Conservation (phyloP, 1,140 invertebrate genomes). For the Lithobius niger region DNA sequence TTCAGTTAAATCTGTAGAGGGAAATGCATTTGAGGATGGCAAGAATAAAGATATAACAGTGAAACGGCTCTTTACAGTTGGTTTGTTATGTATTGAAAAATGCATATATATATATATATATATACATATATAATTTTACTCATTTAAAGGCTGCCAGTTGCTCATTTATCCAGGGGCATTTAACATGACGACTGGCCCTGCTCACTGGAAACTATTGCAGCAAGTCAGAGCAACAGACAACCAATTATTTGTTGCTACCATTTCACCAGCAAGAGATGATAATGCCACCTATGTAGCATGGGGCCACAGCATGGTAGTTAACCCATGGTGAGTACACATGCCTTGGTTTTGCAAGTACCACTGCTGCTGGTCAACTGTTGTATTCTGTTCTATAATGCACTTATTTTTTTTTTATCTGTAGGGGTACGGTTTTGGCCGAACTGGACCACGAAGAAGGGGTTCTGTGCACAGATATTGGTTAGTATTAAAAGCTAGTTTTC, state of each 20-base stretch:
- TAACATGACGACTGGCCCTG: slow-evolving; percentile 86
- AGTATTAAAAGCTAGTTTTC: no score
- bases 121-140: neutral
- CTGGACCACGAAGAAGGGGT: slow-evolving; percentile 54
- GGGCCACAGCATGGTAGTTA: slow-evolving; percentile 71
- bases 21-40: no score
- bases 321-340: slow-evolving; percentile 64
- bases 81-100: no score
- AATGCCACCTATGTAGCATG: slow-evolving; percentile 66
- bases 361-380: no score
- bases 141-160: slow-evolving; percentile 66
- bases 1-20: no score
- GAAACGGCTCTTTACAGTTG: no score
- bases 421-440: slow-evolving; percentile 53
- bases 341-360: no score
- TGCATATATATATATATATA: no score
- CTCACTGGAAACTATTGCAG: slow-evolving; percentile 79
- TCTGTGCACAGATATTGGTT: slow-evolving; percentile 59
- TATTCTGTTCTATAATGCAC: neutral
- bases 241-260: slow-evolving; percentile 44
- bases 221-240: slow-evolving; percentile 72
- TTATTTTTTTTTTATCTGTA: slow-evolving; percentile 15
- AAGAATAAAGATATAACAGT: no score
- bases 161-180: slow-evolving; percentile 87
- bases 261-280: slow-evolving; percentile 54